Percentiles rank a stretch among this genome's conserved stretches.
Evolutionary conservation across 1,140 invertebrate genomes (phyloP).

Genomic region (Calliopsis andreniformis): DNA sequence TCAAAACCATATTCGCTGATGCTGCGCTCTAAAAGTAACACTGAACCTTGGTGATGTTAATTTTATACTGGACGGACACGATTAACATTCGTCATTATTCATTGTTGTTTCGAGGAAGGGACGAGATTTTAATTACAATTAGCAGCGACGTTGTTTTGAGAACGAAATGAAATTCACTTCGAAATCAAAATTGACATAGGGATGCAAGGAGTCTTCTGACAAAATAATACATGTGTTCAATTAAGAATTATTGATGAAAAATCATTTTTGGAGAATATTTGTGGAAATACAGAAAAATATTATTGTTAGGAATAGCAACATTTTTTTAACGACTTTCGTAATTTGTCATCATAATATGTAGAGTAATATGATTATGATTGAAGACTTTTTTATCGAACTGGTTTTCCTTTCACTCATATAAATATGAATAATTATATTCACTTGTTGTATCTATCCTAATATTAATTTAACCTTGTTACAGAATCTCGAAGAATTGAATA

Average conservation of each 20-base stretch:
- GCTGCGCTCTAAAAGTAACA: constrained; percentile 15
- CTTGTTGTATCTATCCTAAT: too few species aligned
- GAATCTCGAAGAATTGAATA: too few species aligned
- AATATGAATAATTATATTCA: too few species aligned
- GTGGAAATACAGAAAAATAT: too few species aligned
- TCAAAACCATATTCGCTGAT: neutral
- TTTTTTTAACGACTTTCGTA: too few species aligned
- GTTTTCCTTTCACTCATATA: too few species aligned
- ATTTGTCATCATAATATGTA: too few species aligned
- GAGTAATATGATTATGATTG: too few species aligned
- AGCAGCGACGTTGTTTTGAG: neutral
- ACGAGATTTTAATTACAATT: constrained; percentile 43
- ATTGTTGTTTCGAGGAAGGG: constrained; percentile 27
- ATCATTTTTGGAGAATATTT: too few species aligned
- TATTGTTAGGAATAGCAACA: too few species aligned
- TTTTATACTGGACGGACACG: constrained; percentile 14
- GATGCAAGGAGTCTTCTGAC: neutral
- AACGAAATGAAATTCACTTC: neutral
- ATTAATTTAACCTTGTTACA: too few species aligned
- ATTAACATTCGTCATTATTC: constrained; percentile 43
- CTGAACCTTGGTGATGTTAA: constrained; percentile 1
- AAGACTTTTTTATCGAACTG: too few species aligned
- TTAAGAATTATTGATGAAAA: neutral
- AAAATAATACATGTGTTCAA: neutral
- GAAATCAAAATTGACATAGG: neutral